Conservation (phyloP, 2,797 vertebrate species). For the Naso thynnoides region DNA sequence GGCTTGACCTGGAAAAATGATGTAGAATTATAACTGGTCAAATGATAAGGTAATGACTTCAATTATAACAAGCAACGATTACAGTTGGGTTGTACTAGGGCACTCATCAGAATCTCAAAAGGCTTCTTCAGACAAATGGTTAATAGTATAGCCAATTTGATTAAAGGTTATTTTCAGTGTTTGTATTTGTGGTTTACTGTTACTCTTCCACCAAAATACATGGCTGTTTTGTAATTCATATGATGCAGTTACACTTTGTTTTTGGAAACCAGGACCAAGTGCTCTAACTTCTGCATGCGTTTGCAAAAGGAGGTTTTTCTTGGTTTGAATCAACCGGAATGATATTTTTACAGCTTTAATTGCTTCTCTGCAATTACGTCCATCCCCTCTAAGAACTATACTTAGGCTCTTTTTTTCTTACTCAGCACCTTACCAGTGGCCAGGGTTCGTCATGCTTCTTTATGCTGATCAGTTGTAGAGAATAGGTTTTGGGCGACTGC, state of each 20-base stretch:
- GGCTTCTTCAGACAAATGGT: background rate
- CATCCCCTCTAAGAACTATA: constrained; percentile 9
- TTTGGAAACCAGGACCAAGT: constrained; percentile 28
- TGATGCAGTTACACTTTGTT: constrained; percentile 35
- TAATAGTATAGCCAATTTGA: constrained; percentile 1
- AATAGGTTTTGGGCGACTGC: constrained; percentile 32
- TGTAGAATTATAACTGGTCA: background rate
- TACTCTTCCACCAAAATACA: constrained; percentile 33
- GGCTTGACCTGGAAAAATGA: no score
- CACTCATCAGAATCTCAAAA: background rate
- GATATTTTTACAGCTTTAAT: constrained; percentile 3
- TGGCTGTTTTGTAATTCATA: constrained; percentile 8
- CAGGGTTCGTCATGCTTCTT: constrained; percentile 21
- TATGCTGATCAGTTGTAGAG: constrained; percentile 27
- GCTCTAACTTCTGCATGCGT: constrained; percentile 12
- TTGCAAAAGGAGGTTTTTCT: constrained; percentile 8
- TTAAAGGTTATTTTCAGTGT: background rate
- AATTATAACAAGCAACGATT: background rate
- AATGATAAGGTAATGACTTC: background rate
- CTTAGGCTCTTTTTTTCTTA: constrained; percentile 3
- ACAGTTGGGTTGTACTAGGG: no score
- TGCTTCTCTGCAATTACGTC: constrained; percentile 20
- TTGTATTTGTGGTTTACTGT: constrained; percentile 28
- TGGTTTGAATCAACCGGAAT: constrained; percentile 11
- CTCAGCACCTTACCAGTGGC: background rate